Evolutionary conservation across 2,797 vertebrate species (phyloP), one percentile per base, ranked within the genome.

Genomic region (Siniperca undulata): DNA sequence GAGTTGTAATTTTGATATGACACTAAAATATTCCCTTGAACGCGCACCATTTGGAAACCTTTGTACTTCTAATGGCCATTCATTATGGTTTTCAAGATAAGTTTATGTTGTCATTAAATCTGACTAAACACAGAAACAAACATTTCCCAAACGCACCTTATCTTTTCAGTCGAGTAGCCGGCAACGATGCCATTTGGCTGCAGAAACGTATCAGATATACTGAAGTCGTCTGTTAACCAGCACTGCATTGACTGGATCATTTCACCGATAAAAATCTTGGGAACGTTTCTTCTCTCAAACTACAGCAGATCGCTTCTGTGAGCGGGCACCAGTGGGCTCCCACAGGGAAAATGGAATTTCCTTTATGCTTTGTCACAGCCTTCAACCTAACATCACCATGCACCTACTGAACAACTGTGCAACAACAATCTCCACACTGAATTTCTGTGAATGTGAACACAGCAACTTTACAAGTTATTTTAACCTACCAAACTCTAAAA

Each of bases 21-120:
- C 95, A 96, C 94, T 92, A 85, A 96, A 94, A 91, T 95, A 94
- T 95, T 95, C 93, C 93, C 95, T 94, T 95, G 93, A 96, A 86
- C 64, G 88, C 91, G 94, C 90, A 81, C 86, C 89, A 90, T 89
- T 93, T 91, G 80, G 84, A 84, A 65, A 77, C 48, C 93, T 96
- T 95, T 96, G 95, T 95, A 94, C 81, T 93, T 52, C 88, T 96
- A 95, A 96, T 96, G 94, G 92, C 87, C 92, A 91, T 94, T 95
- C 93, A 93, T 96, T 96, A 95, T 16, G 6, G 84, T 90, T 95
- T 94, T 92, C 95, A 92, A 93, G 95, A 95, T 93, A 95, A 85
- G 88, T 96, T 94, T 94, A 93, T 60, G 71, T 92, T 92, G 93
- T 88, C 94, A 93, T 94, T 94, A 92, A 78, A 90, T 89, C 72